phyloP scores from a whole-genome alignment of 2,888 invertebrate species.

The Petrolisthes cinctipes region DNA sequence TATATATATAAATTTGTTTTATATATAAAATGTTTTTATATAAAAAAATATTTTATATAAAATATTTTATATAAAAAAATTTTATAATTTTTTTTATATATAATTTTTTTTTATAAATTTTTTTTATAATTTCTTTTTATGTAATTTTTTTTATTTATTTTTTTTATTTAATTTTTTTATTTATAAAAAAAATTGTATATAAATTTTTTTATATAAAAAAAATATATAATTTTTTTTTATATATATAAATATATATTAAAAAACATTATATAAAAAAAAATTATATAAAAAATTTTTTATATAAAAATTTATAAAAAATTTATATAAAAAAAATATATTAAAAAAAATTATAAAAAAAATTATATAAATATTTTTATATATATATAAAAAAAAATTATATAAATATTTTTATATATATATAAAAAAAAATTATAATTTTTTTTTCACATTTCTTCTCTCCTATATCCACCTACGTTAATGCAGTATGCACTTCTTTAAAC shows the following conservation, averaged over 20 bases:
- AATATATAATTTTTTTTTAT: background rate
- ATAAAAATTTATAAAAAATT: background rate
- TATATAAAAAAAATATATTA: background rate
- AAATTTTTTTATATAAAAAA: background rate
- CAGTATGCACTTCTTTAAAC: too few relatives aligned
- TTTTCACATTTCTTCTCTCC: too few relatives aligned
- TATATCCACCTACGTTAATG: too few relatives aligned
- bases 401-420: background rate
- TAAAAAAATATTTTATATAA: background rate
- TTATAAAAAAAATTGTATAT: background rate
- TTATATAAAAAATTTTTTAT: background rate
- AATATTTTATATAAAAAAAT: background rate
- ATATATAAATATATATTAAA: background rate
- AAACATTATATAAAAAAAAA: background rate
- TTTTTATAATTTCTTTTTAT: background rate
- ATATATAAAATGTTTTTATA: too few relatives aligned
- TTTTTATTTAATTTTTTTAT: background rate
- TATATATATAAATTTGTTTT: too few relatives aligned
- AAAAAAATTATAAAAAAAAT: background rate
- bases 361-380: background rate
- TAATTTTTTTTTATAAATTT: background rate
- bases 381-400: background rate
- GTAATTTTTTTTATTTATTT: background rate
- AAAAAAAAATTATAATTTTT: too few relatives aligned
- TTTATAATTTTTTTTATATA: conserved; percentile 1